Percentiles rank a stretch among this genome's conserved stretches.
Evolutionary conservation across 2,113 vertebrate genomes (phyloP).

Genomic region (Meles meles): DNA sequence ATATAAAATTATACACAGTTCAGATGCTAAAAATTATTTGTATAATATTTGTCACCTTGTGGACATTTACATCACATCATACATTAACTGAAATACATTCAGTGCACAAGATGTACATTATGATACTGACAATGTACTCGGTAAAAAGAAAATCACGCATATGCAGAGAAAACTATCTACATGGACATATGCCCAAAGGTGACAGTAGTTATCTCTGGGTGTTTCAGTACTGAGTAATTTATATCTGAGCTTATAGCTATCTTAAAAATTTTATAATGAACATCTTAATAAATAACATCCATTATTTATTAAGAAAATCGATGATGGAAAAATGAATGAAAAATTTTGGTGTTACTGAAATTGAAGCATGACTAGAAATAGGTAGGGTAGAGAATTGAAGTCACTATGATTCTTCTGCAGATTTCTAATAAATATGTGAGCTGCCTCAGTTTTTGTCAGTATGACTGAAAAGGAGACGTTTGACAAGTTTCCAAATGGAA

Average conservation of each 20-base stretch:
- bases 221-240: background rate
- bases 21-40: background rate
- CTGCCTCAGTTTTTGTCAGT: background rate
- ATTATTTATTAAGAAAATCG: background rate
- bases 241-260: background rate
- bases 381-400: background rate
- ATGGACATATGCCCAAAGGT: background rate
- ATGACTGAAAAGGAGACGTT: background rate
- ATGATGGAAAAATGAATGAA: background rate
- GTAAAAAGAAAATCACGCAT: background rate
- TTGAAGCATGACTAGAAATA: background rate
- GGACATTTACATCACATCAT: background rate
- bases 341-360: background rate
- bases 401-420: background rate
- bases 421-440: background rate
- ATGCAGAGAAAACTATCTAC: background rate
- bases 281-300: too few relatives aligned
- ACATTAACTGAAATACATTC: background rate
- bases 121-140: background rate
- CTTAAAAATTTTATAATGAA: background rate
- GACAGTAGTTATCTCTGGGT: background rate
- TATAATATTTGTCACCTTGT: background rate
- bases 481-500: background rate
- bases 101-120: background rate
- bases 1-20: background rate